Conservation (phyloP, 1,140 invertebrate species). For the Gryon sp. region DNA sequence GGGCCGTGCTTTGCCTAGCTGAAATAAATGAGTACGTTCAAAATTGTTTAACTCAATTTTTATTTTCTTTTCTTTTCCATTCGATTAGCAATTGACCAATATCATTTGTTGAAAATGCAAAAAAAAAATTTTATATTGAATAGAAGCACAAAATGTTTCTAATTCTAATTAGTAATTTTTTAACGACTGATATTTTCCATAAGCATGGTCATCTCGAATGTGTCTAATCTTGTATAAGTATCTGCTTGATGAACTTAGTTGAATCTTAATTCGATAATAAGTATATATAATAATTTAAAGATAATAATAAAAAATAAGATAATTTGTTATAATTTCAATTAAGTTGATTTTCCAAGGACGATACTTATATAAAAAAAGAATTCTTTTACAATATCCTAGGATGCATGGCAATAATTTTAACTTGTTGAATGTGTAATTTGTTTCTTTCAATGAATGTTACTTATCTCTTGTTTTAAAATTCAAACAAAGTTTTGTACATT, state of each 20-base stretch:
- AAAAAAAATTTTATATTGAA: not conserved
- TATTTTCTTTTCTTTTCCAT: too few species aligned
- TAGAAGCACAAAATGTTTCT: slow-evolving; percentile 10
- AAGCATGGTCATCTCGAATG: slow-evolving; percentile 65
- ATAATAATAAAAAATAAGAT: too few species aligned
- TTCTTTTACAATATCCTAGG: slow-evolving; percentile 45
- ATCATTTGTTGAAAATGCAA: too few species aligned
- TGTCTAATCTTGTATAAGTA: slow-evolving; percentile 39
- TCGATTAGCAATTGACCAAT: too few species aligned
- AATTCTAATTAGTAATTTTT: slow-evolving; percentile 51
- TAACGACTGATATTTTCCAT: slow-evolving; percentile 41
- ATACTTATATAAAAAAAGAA: too few species aligned
- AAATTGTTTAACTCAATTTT: slow-evolving; percentile 19
- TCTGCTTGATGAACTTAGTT: slow-evolving; percentile 19
- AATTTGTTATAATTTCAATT: too few species aligned
- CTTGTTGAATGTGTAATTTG: too few species aligned
- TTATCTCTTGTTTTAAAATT: not conserved
- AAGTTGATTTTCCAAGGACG: slow-evolving; percentile 24
- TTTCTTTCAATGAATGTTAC: too few species aligned
- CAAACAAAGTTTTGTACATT: too few species aligned
- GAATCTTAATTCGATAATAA: too few species aligned
- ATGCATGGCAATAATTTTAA: slow-evolving; percentile 46
- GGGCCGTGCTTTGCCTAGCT: slow-evolving; percentile 74
- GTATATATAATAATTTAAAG: too few species aligned
- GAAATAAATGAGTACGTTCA: slow-evolving; percentile 56